Evolutionary conservation across 1,140 invertebrate species (phyloP).

Genomic region (Lamellibrachia luymesi): DNA sequence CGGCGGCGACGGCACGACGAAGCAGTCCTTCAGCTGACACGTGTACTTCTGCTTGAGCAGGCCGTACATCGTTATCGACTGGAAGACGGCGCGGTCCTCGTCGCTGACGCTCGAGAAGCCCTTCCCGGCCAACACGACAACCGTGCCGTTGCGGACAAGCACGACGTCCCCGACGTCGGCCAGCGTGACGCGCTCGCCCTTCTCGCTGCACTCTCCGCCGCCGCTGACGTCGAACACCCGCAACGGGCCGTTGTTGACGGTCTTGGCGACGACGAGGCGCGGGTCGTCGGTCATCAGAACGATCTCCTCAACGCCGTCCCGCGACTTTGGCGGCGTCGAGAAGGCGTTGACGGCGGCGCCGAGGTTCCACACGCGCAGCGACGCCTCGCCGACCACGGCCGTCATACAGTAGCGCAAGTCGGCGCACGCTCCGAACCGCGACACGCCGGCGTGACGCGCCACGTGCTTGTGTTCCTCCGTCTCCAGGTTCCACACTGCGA

Average conservation of each 20-base stretch:
- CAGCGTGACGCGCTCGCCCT: slow-evolving; percentile 46
- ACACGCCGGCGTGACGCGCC: slow-evolving; percentile 45
- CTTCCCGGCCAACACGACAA: slow-evolving; percentile 49
- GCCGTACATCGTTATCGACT: slow-evolving; percentile 48
- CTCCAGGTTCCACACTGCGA: slow-evolving; percentile 55
- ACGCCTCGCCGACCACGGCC: slow-evolving; percentile 41
- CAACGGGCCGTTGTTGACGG: slow-evolving; percentile 48
- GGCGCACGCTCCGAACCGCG: slow-evolving; percentile 41
- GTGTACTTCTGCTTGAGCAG: slow-evolving; percentile 44
- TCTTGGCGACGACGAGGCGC: slow-evolving; percentile 47
- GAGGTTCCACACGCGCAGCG: slow-evolving; percentile 50
- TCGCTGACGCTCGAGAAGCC: slow-evolving; percentile 42
- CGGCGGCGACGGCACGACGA: slow-evolving; percentile 46
- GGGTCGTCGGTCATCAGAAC: slow-evolving; percentile 47
- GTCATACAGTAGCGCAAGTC: slow-evolving; percentile 49
- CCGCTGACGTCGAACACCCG: slow-evolving; percentile 52
- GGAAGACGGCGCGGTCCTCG: slow-evolving; percentile 46
- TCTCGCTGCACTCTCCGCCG: slow-evolving; percentile 39
- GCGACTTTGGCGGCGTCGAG: slow-evolving; percentile 43
- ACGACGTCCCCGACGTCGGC: slow-evolving; percentile 46
- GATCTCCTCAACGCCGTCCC: slow-evolving; percentile 43
- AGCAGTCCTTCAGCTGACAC: slow-evolving; percentile 44
- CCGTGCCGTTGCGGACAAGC: slow-evolving; percentile 43
- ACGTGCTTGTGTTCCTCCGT: slow-evolving; percentile 56
- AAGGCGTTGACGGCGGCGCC: slow-evolving; percentile 43